Percentiles rank a stretch among this genome's conserved stretches.
phyloP scores from a whole-genome alignment of 2,797 vertebrate species.

The Rallus crepitans region DNA sequence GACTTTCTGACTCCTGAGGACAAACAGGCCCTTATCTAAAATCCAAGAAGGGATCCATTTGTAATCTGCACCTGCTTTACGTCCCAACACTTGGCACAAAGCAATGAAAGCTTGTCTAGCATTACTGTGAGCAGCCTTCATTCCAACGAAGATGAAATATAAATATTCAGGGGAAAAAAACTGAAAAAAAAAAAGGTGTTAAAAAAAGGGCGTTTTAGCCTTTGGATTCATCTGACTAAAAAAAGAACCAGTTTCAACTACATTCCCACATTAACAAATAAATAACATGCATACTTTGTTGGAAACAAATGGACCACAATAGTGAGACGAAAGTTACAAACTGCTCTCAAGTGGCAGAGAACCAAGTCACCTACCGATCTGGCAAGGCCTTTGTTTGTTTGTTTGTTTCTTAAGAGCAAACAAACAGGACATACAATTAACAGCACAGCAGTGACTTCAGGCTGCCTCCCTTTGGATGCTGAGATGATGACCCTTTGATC shows the following conservation, averaged over 20 bases:
- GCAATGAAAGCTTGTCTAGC: slow-evolving; percentile 44
- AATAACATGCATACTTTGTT: not conserved
- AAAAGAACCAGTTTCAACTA: slow-evolving; percentile 12
- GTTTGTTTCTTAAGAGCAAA: slow-evolving; percentile 19
- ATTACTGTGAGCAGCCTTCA: not conserved
- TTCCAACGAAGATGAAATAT: not conserved
- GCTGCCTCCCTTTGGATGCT: slow-evolving; percentile 18
- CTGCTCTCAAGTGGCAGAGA: slow-evolving; percentile 23
- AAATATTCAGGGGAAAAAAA: slow-evolving; percentile 22
- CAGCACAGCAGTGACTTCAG: not conserved
- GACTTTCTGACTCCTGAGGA: slow-evolving; percentile 33
- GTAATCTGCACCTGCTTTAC: slow-evolving; percentile 62
- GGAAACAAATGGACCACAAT: not conserved
- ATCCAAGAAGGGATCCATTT: slow-evolving; percentile 10
- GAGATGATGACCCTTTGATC: slow-evolving; percentile 37
- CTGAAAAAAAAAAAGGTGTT: not conserved
- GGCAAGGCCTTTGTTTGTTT: slow-evolving; percentile 11
- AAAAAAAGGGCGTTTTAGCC: not conserved
- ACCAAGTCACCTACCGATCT: slow-evolving; percentile 52
- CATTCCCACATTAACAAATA: slow-evolving; percentile 9
- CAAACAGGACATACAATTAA: slow-evolving; percentile 45
- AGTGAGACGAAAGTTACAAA: not conserved
- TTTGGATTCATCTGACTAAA: not conserved
- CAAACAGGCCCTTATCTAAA: slow-evolving; percentile 48
- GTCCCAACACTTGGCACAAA: slow-evolving; percentile 20